Evolutionary conservation across 2,113 vertebrate species (phyloP), one percentile per base, ranked within the genome.

Genomic region (Notarius lentiginosus): DNA sequence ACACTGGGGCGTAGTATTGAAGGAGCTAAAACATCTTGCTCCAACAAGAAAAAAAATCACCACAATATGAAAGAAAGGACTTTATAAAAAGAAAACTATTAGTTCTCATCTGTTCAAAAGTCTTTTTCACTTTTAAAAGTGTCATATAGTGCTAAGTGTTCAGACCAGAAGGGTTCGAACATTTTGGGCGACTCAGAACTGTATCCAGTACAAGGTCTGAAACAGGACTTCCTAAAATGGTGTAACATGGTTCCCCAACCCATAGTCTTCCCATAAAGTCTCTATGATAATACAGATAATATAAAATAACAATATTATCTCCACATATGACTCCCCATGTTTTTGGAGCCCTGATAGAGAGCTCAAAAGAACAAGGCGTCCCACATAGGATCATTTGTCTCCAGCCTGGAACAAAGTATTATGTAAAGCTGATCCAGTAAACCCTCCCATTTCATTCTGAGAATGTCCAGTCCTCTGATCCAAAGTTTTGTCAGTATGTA

Each of bases 381-480:
- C n/a, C 34, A 22, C 1, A 53, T 6, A 2, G 11, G 22, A 51
- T 53, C 11, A 27, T 55, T 55, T 55, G 11, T 49, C 1, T 27
- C 24, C 12, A 27, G 0, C 6, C 17, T 73, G 18, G 17, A 72
- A 72, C 30, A 41, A 41, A 41, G 1, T 34, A 34, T 49, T 75
- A 79, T 55, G 6, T 12, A 65, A 65, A 75, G 8, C 41, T 41
- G 9, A 58, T 83, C 41, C 61, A 55, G 53, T 47, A 84, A 87
- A 53, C 80, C 86, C 70, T 87, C 86, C 80, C 86, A 83, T 34
- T 20, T 75, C 7, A 60, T 41, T n/a, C 24, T 68, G 75, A 27
- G n/a, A 68, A 34, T 15, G 34, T 11, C 65, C 63, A 58, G 4
- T 49, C 51, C 63, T 2, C 14, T 34, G 55, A 60, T 63, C 68